These are phyloP conservation scores for Tenebrosternarchus preto DNA, from an alignment of 2,113 vertebrate genomes.

Conservation along the genomic window DNA sequence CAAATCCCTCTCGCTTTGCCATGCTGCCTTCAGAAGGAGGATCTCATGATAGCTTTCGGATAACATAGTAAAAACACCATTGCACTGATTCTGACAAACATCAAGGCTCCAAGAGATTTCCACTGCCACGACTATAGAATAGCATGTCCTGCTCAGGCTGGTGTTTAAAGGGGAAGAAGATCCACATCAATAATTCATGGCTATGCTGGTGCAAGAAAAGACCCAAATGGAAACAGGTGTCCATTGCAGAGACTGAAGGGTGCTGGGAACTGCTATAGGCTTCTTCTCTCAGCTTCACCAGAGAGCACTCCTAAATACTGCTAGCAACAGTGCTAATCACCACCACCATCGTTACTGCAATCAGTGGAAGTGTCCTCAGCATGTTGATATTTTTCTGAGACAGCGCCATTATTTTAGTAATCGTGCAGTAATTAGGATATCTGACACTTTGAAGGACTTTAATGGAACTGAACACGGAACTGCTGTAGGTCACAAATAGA, in stretches of 20 bases:
- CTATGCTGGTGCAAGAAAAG: constrained; percentile 38
- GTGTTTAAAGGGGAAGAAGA: constrained; percentile 46
- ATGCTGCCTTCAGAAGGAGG: too few species aligned
- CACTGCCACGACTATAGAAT: constrained; percentile 3
- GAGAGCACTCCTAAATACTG: neutral
- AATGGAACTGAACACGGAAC: neutral
- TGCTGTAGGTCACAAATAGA: neutral
- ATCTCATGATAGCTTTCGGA: too few species aligned
- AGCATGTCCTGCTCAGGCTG: constrained; percentile 41
- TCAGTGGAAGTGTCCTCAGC: too few species aligned
- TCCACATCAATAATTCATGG: constrained; percentile 57
- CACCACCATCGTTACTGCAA: too few species aligned
- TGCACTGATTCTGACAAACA: neutral
- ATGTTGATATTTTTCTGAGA: neutral
- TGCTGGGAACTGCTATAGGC: neutral
- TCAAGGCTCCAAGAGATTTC: neutral
- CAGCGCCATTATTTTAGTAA: neutral
- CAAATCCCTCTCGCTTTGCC: too few species aligned
- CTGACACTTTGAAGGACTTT: neutral
- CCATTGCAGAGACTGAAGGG: neutral
- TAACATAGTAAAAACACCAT: too few species aligned
- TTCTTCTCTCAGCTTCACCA: neutral
- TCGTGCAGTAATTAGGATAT: neutral
- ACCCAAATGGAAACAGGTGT: constrained; percentile 38
- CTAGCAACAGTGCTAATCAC: neutral